Evolutionary conservation across 2,888 invertebrate genomes (phyloP).

Genomic region (Oegoconia quadripuncta): DNA sequence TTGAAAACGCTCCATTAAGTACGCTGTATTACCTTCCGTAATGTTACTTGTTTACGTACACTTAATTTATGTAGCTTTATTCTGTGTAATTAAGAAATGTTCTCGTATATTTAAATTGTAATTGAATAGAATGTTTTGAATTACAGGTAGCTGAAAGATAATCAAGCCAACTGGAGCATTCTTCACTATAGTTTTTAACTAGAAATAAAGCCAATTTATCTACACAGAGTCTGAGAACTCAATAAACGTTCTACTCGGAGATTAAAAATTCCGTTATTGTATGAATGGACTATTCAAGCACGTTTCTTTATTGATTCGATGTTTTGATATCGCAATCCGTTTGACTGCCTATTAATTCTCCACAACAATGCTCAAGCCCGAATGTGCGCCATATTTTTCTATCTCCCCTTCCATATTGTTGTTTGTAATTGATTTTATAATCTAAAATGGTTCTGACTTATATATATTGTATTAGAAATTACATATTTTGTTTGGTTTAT

Average conservation of each 20-base stretch:
- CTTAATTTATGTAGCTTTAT: conserved; percentile 14
- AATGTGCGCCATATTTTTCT: conserved; percentile 49
- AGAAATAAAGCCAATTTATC: background rate
- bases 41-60: conserved; percentile 21
- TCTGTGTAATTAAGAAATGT: conserved; percentile 10
- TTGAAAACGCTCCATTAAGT: conserved; percentile 49
- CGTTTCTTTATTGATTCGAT: conserved; percentile 62
- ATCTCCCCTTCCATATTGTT: conserved; percentile 58
- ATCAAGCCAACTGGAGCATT: too few relatives aligned
- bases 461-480: too few relatives aligned
- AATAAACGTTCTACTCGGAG: conserved; percentile 39
- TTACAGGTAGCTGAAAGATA: too few relatives aligned
- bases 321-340: conserved; percentile 63
- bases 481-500: too few relatives aligned
- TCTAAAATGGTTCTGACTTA: too few relatives aligned
- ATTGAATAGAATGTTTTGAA: background rate
- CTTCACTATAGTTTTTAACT: background rate
- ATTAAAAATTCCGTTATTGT: conserved; percentile 58
- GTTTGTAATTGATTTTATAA: conserved; percentile 65
- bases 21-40: conserved; percentile 40
- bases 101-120: conserved; percentile 8
- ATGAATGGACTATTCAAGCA: conserved; percentile 50
- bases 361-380: conserved; percentile 54
- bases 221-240: conserved; percentile 25
- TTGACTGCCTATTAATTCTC: conserved; percentile 59